Base-by-base conservation (phyloP, 1,140 invertebrate genomes). In the Pseudachorutes palmiensis region DNA sequence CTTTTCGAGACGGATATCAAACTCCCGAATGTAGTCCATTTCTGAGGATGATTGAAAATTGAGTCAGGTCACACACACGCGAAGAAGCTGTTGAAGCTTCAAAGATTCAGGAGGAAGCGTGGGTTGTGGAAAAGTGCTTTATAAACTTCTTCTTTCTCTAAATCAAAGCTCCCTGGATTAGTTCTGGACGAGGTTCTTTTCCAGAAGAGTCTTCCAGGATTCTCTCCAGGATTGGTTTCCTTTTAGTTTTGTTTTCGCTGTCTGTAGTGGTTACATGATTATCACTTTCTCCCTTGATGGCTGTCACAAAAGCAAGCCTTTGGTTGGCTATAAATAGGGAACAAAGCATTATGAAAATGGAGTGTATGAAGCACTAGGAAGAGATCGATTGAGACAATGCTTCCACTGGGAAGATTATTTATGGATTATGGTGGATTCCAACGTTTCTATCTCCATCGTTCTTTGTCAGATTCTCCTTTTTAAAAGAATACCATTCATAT, bases 21-120 rank as follows among this genome's bases (percentile, higher is more conserved):
- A 89, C 76, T 88, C 86, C 66, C 83, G 81, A 65, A 90, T 88
- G 79, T 88, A 88, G 81, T 90, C 88, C 88, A 90, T 89, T 9
- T 41, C 36, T 41, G 36, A 41, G 19, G 19, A 19, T 41, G 19
- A 41, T 9, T 9, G 19, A 41, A 41, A 41, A 41, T 9, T 9
- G 36, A 41, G 5, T 19, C 5, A 41, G 36, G 19, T 5, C 5
- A 41, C 5, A 41, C 19, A 41, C 5, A 41, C 19, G 19, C 36
- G 19, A 41, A 41, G n/a, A n/a, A n/a, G n/a, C n/a, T 19, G 36
- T 41, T 19, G 36, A 41, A 41, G 19, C 19, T 41, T 41, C 36
- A 41, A n/a, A n/a, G n/a, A n/a, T 19, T 41, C 36, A 41, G 19
- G 19, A 41, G 19, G 19, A 41, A 19, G 36, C 36, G 5, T 41